Base-by-base conservation (phyloP, 2,113 vertebrate genomes). In the Hyperoodon ampullatus region DNA sequence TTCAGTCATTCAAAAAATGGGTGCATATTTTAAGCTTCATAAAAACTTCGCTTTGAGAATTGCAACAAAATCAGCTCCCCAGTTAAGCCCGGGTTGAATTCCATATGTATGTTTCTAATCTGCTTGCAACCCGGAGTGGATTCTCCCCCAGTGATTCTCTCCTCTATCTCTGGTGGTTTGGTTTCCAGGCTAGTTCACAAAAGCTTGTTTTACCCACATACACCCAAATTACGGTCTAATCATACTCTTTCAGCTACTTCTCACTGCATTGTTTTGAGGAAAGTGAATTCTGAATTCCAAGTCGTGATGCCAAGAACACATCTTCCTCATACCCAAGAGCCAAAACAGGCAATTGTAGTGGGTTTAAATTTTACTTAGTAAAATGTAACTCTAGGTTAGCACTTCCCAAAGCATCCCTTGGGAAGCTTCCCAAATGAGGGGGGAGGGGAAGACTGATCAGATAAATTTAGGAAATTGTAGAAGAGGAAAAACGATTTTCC, bases 1-100 rank as follows among this genome's bases (percentile, higher is more conserved):
- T 63, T 85, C 33, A n/a, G 58, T 90, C 88, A 94, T 93, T 88
- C 65, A 86, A 83, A 95, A 78, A 83, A 50, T 7, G 42, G 18
- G 10, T 9, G 23, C 60, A 3, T 30, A 63, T 72, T 85, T 94
- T 60, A 72, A 90, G 61, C 7, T 35, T 26, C n/a, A 89, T 21
- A 35, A 71, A 85, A 47, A 33, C 30, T 84, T 55, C 42, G 24
- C 92, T 82, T 65, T 44, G 35, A 75, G 68, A 83, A 65, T 47
- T 30, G 68, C 39, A 28, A 3, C 24, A 18, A 24, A 71, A n/a
- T 58, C 60, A 30, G n/a, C 21, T 74, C 24, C 16, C 30, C 6
- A 3, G 4, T 26, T 19, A 60, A 93, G 39, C 82, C 65, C 13
- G 11, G 55, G 63, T 1, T 58, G 58, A 90, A 61, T 13, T 80